A percentile compares a stretch with the other conserved stretches of the same genome.
These are phyloP conservation scores for Pinctada fucata DNA, from an alignment of 2,888 invertebrate species.

Conservation along the genomic window DNA sequence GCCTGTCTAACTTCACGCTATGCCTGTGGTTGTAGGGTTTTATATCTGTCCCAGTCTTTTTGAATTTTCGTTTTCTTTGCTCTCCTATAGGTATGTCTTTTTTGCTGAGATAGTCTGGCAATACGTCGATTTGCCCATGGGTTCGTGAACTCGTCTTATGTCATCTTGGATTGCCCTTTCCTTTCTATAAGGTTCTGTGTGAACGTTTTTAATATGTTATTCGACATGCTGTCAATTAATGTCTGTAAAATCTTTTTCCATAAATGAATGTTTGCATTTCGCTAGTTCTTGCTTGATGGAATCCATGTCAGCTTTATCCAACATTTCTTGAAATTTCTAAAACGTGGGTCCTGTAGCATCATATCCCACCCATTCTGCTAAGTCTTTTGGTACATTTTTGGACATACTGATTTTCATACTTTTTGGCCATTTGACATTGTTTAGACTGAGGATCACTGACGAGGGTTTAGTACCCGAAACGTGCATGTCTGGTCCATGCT, in stretches of 20 bases:
- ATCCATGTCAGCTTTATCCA: neutral
- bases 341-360: no score
- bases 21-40: neutral
- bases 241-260: neutral
- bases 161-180: neutral
- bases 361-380: no score
- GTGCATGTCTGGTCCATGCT: no score
- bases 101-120: neutral
- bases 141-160: neutral
- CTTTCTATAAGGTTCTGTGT: slow-evolving; percentile 1
- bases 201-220: neutral
- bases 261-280: neutral
- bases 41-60: neutral
- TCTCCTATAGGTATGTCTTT: neutral
- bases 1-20: neutral
- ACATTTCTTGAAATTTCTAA: no score
- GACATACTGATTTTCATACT: no score
- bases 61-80: neutral
- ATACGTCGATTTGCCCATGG: slow-evolving; percentile 1
- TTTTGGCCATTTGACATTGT: no score
- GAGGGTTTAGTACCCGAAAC: no score
- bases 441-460: no score
- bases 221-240: neutral
- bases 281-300: neutral
- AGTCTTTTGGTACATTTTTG: no score